Evolutionary conservation across 2,888 invertebrate species (phyloP), one percentile per base, ranked within the genome.

Genomic region (Priocnemis perturbator): DNA sequence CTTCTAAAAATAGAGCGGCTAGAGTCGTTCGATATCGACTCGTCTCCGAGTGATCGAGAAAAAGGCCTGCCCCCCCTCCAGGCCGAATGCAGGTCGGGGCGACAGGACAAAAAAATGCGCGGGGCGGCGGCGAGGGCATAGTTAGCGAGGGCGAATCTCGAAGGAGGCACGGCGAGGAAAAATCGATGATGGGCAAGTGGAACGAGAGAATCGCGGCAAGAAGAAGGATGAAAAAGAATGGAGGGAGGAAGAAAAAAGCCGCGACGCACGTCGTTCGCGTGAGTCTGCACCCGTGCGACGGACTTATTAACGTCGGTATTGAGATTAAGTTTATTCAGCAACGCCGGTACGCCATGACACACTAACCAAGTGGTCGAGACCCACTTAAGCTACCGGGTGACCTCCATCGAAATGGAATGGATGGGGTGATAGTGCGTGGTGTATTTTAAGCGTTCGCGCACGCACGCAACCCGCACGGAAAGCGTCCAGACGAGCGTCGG

Each of bases 301-400:
- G 75, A 72, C 73, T 82, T 83, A 83, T 84, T 83, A 83, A 81
- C 77, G 74, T 73, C 79, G 84, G 77, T 85, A 86, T 87, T 84
- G 84, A 83, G 85, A 85, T 86, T 85, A 86, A 84, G 85, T 84
- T 82, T 85, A 84, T 86, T 84, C 83, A 85, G 81, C 77, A 76
- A 79, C 81, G 83, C 37, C 37, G 75, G 87, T 87, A 83, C 79
- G 86, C 88, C 87, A 84, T 88, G 90, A 89, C 89, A 89, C 81
- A 89, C 88, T 89, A 89, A 89, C 90, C 90, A 86, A 89, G 86
- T 90, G 89, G 88, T 89, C 90, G 89, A 90, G 90, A 90, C 90
- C 90, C 85, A 89, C 87, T 89, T 89, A 82, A 78, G 83, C 83
- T 85, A 86, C 86, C 83, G 87, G 86, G 81, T 87, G 87, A 88